phyloP scores from a whole-genome alignment of 2,888 invertebrate genomes.

The Cheiracanthium punctorium region DNA sequence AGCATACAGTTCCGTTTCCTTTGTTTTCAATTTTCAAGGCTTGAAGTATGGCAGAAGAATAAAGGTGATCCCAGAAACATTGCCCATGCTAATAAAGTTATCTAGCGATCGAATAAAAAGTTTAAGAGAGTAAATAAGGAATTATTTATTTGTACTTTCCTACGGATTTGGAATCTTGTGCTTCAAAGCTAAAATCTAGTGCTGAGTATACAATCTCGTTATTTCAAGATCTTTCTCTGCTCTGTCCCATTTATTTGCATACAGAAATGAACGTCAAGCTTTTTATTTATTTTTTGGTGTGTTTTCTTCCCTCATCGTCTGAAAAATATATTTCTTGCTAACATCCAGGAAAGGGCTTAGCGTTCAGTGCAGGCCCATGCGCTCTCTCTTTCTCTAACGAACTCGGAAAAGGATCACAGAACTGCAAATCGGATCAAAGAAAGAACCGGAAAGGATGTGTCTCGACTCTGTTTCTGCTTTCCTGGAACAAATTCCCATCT shows the following conservation, averaged over 20 bases:
- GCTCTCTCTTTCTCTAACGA: constrained; percentile 1
- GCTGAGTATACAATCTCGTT: background rate
- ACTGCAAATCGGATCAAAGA: constrained; percentile 7
- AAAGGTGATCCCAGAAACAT: too few relatives aligned
- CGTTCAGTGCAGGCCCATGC: background rate
- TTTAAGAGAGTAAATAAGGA: too few relatives aligned
- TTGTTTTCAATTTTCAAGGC: too few relatives aligned
- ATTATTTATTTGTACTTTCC: too few relatives aligned
- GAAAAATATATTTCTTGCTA: background rate
- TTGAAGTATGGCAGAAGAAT: too few relatives aligned
- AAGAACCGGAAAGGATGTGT: background rate
- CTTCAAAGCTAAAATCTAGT: background rate
- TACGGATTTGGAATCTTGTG: too few relatives aligned
- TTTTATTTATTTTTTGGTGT: background rate
- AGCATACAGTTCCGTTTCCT: too few relatives aligned
- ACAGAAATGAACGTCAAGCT: background rate
- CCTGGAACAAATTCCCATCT: background rate
- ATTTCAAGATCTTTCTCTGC: background rate
- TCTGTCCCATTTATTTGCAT: background rate
- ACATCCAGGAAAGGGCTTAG: background rate
- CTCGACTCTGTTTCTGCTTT: background rate
- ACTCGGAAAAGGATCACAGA: background rate
- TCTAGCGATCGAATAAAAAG: too few relatives aligned
- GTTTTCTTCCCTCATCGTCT: background rate
- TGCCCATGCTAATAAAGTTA: too few relatives aligned